phyloP scores from a whole-genome alignment of 1,140 invertebrate genomes.

The Euglossa dilemma region DNA sequence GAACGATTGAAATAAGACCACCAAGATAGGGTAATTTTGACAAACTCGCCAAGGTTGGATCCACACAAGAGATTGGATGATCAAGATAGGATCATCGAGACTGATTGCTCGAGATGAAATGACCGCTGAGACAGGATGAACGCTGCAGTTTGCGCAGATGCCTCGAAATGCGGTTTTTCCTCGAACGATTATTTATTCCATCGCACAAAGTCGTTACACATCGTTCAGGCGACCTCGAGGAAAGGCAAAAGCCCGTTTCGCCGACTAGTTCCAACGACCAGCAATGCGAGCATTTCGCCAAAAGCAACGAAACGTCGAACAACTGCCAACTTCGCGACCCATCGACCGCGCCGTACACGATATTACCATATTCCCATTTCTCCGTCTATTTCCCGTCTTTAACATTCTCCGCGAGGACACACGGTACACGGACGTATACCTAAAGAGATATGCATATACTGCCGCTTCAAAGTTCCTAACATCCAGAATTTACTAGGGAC shows the following conservation, averaged over 20 bases:
- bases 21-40: no score
- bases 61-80: no score
- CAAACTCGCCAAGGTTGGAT: no score
- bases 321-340: not conserved
- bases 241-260: not conserved
- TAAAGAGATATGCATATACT: no score
- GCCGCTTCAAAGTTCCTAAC: no score
- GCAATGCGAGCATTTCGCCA: not conserved
- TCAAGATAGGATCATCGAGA: no score
- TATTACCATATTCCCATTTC: conserved; percentile 3
- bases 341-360: not conserved
- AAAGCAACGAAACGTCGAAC: conserved; percentile 7
- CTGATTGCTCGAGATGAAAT: no score
- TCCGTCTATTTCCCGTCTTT: not conserved
- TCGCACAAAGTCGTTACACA: not conserved
- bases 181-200: not conserved
- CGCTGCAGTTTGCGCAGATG: no score
- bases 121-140: no score
- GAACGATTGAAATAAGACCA: no score
- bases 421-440: no score
- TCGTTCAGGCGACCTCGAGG: rapidly evolving
- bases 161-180: not conserved
- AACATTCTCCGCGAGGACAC: not conserved
- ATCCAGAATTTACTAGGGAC: no score
- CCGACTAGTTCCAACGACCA: not conserved